A percentile compares a stretch with the other conserved stretches of the same genome.
Evolutionary conservation across 1,140 invertebrate genomes (phyloP).

Genomic region (Meloidogyne hapla): DNA sequence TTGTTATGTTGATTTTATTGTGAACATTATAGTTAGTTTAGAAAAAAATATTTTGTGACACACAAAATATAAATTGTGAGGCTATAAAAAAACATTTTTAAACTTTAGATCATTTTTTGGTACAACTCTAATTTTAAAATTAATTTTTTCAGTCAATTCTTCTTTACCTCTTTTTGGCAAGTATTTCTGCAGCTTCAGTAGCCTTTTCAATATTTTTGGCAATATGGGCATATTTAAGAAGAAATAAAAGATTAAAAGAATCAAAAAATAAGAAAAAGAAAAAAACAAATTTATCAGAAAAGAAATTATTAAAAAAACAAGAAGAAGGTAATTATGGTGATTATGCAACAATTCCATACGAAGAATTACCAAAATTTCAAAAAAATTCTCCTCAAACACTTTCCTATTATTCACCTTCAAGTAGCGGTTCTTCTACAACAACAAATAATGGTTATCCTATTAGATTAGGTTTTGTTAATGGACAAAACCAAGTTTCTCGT

Average conservation of each 20-base stretch:
- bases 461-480: background rate
- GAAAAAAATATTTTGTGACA: no score
- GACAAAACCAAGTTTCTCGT: background rate
- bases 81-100: no score
- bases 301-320: no score
- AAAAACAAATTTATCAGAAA: background rate
- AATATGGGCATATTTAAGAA: background rate
- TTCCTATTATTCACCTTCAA: constrained; percentile 11
- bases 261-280: background rate
- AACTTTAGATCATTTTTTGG: no score
- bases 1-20: no score
- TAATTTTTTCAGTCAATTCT: background rate
- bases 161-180: background rate
- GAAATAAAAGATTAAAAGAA: constrained; percentile 1
- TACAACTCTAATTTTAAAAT: no score
- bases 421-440: background rate
- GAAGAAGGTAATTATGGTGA: background rate
- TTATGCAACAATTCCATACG: constrained; percentile 23
- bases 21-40: no score
- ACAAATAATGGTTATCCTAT: background rate
- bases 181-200: background rate
- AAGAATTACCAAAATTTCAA: background rate
- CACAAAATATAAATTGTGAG: no score
- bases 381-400: background rate
- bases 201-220: background rate